A percentile compares a stretch with the other conserved stretches of the same genome.
These are phyloP conservation scores for Channa maculata DNA, from an alignment of 2,113 vertebrate species.

Conservation along the genomic window DNA sequence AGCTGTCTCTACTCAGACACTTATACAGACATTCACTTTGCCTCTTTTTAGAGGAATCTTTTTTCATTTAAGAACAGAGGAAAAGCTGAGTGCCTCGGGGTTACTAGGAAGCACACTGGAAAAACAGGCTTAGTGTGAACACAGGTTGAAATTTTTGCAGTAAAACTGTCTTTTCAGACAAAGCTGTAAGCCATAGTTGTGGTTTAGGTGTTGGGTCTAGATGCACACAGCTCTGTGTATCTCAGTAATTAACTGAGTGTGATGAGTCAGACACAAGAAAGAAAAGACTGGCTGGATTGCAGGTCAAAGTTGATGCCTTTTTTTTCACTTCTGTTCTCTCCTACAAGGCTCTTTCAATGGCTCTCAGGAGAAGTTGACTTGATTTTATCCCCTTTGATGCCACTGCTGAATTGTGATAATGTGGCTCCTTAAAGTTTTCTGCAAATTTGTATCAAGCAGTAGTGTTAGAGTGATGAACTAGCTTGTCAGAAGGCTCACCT, in stretches of 20 bases:
- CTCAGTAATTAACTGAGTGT: conserved; percentile 68
- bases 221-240: conserved; percentile 48
- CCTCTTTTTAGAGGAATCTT: conserved; percentile 13
- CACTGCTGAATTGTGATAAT: neutral
- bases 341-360: conserved; percentile 18
- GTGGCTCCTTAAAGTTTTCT: conserved; percentile 1
- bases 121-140: conserved; percentile 49
- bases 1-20: conserved; percentile 33
- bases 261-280: conserved; percentile 62
- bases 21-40: conserved; percentile 26
- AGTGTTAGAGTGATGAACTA: neutral
- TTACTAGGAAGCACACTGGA: conserved; percentile 45
- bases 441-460: neutral
- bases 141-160: conserved; percentile 52
- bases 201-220: conserved; percentile 27
- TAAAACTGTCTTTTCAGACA: conserved; percentile 47
- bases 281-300: conserved; percentile 53
- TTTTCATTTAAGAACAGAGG: conserved; percentile 13
- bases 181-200: conserved; percentile 39
- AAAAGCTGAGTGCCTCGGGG: conserved; percentile 35
- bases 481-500: conserved; percentile 26
- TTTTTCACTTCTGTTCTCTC: conserved; percentile 20
- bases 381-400: conserved; percentile 1
- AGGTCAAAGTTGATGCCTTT: conserved; percentile 67
- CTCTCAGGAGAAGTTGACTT: conserved; percentile 11